These are phyloP conservation scores for Syngnathus rostellatus DNA, from an alignment of 2,797 vertebrate genomes.

Conservation along the genomic window DNA sequence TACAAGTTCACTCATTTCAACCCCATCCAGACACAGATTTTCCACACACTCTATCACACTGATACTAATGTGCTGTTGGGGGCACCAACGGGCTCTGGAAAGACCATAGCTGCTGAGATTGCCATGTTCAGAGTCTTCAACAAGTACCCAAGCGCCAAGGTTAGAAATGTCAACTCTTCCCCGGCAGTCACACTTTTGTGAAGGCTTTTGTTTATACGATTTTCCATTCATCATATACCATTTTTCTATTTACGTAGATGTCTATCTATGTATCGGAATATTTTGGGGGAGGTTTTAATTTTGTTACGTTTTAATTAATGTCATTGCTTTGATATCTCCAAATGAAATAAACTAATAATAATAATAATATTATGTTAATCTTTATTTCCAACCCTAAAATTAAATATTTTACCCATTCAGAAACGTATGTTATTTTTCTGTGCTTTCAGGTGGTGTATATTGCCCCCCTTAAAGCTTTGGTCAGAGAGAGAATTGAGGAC, in stretches of 20 bases:
- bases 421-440: background rate
- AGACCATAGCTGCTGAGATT: slow-evolving; percentile 94
- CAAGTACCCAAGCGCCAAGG: slow-evolving; percentile 86
- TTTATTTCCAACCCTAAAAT: background rate
- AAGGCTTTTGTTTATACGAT: background rate
- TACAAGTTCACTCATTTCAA: slow-evolving; percentile 98
- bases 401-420: background rate
- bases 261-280: background rate
- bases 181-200: background rate
- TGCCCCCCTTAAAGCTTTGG: slow-evolving; percentile 91
- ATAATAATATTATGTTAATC: no score
- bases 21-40: slow-evolving; percentile 98
- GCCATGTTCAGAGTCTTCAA: slow-evolving; percentile 97
- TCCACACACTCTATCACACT: slow-evolving; percentile 92
- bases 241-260: background rate
- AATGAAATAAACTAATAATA: background rate
- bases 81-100: slow-evolving; percentile 95
- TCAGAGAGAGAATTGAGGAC: slow-evolving; percentile 93
- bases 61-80: slow-evolving; percentile 95
- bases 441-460: slow-evolving; percentile 88
- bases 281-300: background rate
- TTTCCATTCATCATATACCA: background rate
- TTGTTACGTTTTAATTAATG: background rate
- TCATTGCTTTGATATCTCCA: background rate
- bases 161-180: slow-evolving; percentile 34